Conservation (phyloP, 2,113 vertebrate genomes). For the Orcinus orca region DNA sequence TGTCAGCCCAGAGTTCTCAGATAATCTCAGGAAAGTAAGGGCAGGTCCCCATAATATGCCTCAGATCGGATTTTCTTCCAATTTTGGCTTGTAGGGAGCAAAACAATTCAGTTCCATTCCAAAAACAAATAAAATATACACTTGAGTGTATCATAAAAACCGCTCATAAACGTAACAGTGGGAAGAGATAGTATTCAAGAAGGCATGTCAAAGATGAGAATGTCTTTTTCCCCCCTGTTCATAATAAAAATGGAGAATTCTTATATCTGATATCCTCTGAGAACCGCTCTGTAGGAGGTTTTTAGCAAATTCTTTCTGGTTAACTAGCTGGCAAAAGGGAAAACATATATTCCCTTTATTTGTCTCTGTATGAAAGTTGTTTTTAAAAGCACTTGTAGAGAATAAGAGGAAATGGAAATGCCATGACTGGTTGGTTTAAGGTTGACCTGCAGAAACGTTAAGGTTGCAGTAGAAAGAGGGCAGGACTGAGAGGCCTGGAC, state of each 20-base stretch:
- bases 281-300: background rate
- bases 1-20: background rate
- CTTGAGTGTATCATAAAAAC: background rate
- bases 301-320: background rate
- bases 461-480: background rate
- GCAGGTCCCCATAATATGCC: background rate
- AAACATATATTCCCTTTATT: background rate
- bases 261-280: background rate
- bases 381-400: background rate
- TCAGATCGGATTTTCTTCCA: background rate
- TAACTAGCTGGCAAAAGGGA: background rate
- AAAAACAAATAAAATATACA: background rate
- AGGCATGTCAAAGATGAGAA: background rate
- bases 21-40: background rate
- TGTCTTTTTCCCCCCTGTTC: background rate
- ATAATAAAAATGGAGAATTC: slow-evolving; percentile 3
- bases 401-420: background rate
- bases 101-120: background rate
- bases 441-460: background rate
- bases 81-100: background rate
- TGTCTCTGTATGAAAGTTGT: background rate
- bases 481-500: background rate
- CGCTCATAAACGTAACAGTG: background rate
- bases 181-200: background rate
- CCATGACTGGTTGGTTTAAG: background rate